A percentile compares a stretch with the other conserved stretches of the same genome.
phyloP scores from a whole-genome alignment of 2,797 vertebrate genomes.

The Aotus griseimembra region DNA sequence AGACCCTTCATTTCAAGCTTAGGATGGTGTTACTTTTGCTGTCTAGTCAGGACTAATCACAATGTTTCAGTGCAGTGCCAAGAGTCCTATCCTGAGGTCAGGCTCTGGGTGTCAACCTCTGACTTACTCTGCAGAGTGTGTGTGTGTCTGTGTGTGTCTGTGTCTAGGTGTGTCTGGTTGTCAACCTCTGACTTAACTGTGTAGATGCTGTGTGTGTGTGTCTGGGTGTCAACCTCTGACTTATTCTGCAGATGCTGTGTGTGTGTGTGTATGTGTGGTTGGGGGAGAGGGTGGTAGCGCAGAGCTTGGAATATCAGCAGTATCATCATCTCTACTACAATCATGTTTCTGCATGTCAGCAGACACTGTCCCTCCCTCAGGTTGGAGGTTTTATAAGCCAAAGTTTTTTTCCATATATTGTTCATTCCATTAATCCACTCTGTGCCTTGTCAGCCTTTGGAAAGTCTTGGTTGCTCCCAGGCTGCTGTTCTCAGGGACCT shows the following conservation, averaged over 20 bases:
- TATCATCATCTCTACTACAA: not conserved
- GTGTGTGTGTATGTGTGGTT: not conserved
- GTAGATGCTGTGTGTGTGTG: not conserved
- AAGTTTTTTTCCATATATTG: conserved; percentile 52
- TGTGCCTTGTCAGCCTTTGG: conserved; percentile 78
- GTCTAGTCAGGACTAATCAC: not conserved
- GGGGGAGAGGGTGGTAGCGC: not conserved
- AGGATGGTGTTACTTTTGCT: not conserved
- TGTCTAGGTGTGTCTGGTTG: no score
- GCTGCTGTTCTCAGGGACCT: conserved; percentile 76
- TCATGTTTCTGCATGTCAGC: conserved; percentile 45
- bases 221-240: not conserved
- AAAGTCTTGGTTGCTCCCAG: conserved; percentile 68
- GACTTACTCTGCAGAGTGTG: no score
- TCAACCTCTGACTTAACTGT: not conserved
- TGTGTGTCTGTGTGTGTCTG: no score
- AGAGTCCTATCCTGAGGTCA: conserved; percentile 27
- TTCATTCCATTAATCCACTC: conserved; percentile 53
- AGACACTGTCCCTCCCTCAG: conserved; percentile 32
- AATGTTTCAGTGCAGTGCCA: conserved; percentile 53
- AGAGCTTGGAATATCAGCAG: not conserved
- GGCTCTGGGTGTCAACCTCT: conserved; percentile 29
- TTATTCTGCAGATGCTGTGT: not conserved
- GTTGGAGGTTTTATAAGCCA: conserved; percentile 69
- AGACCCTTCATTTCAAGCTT: not conserved